Evolutionary conservation across 2,797 vertebrate species (phyloP), one percentile per base, ranked within the genome.

Genomic region (Eidolon dupreanum): DNA sequence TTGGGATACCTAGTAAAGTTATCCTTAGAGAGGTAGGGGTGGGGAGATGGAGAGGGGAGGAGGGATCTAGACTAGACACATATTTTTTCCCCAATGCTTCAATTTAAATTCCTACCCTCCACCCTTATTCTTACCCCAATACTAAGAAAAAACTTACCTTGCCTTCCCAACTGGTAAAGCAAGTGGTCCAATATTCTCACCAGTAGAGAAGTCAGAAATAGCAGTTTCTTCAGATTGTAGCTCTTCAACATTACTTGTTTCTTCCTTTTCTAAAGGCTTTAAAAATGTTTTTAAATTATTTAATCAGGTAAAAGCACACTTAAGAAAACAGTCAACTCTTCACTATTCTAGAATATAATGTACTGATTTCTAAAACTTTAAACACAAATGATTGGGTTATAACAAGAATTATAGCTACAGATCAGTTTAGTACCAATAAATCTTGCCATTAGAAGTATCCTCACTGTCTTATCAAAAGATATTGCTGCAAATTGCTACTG

Each of bases 111-210:
- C 57, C 51, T 22, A 51, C 26, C 33, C 1, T 65, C 51, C 26
- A 82, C 3, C 33, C 3, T 6, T 75, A n/a, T 10, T 74, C 36
- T 6, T 24, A 79, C 2, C 31, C 3, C 6, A 11, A 66, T 2
- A 3, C 38, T 8, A 70, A 87, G 41, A 78, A 79, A 85, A 71
- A 49, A 91, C 97, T 97, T 97, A 99, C 99, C 99, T 99, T 96
- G 99, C 99, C 99, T 98, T 99, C 95, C 97, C 98, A 94, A 99
- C 70, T 73, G 99, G 97, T 55, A 99, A 98, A 9, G 99, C 98
- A 94, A 99, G 95, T 11, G 98, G 98, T 77, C 97, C 98, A 20
- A 95, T 46, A 91, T 97, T 97, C 85, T 97, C 98, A 88, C 98
- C 96, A 12, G 98, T 77, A 53, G 94, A 97, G 83, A 97, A 85